Evolutionary conservation across 30 jellyfish, hydroid and myxozoan genomes (phyloP), one percentile per base, ranked within the genome.

Genomic region (Cassiopea xamachana): DNA sequence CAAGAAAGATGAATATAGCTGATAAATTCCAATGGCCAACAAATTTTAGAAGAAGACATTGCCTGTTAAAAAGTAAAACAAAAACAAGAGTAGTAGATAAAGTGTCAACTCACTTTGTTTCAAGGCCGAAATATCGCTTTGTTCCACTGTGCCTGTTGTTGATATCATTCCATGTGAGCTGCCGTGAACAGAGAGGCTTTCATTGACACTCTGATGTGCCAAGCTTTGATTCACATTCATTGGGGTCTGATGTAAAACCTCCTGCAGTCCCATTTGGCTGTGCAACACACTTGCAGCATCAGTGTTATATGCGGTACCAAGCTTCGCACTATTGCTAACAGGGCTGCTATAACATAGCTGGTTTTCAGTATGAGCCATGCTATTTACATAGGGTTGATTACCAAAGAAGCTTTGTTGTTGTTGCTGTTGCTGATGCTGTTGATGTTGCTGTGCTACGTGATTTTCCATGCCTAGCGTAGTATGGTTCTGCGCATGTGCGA

Each of bases 201-300:
- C 75, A 16, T 39, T 15, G 7, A 7, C 51, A 27, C 73, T 78
- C 51, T 78, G 87, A 55, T 19, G 60, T 12, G 51, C 19, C 87
- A 78, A 10, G 46, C 27, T n/a, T 50, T 50, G 76, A 78, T 59
- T 14, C 44, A 47, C 75, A 78, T 48, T 48, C 27, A 78, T 1
- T 51, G 87, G 46, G 2, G 87, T 17, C 55, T 78, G 87, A 60
- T 48, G 75, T 27, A 19, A 60, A n/a, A 44, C 75, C 17, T 49
- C 75, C 27, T 78, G 87, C 55, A 78, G 75, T 50, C 73, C 55
- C 87, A 50, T 48, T 75, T 78, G 71, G 46, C 50, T 49, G 55
- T 49, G 75, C n/a, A 15, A 39, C 39, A 46, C 39, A 39, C 75
- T 27, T 15, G 87, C 46, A 14, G 55, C 50, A 48, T 59, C 75